Evolutionary conservation across 1,140 invertebrate genomes (phyloP), one percentile per base, ranked within the genome.

Genomic region (Metopolophium dirhodum): DNA sequence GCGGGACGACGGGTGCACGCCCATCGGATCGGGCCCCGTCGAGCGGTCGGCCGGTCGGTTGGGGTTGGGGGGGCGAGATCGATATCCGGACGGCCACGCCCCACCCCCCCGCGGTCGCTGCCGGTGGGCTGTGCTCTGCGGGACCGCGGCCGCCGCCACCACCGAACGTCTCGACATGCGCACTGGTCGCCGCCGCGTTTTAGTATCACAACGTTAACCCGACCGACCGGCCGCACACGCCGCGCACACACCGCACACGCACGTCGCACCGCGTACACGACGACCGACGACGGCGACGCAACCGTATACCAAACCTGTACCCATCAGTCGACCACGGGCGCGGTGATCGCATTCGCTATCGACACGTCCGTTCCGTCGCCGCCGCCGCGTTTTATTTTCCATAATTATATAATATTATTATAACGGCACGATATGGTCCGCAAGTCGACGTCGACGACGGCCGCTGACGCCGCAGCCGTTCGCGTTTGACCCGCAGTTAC

Each of bases 161-260:
- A 30, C 7, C 41, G 61, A 45, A 18, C 41, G 90, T 26, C 35
- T 35, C 61, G 87, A 54, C 47, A 49, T 54, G 87, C 87, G 87
- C 87, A 89, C 87, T 54, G n/a, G 30, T 51, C 22, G 86, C 49
- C 86, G 87, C 35, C 49, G 35, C 9, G 41, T 45, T 88, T 88
- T 37, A 89, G 87, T 89, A 41, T 41, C 51, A 23, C 87, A 22
- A 89, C 87, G 87, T 89, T 26, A 41, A 89, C 45, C n/a, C 61
- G 68, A 82, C 90, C n/a, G 90, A 30, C 26, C 41, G 57, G 54
- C 41, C 88, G 30, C 88, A 61, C 49, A 26, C 49, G 26, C 23
- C n/a, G 90, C 35, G 26, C 57, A 91, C 49, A 26, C 49, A 41
- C 23, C n/a, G 90, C 90, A 91, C 57, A 45, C 90, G 26, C 88